Evolutionary conservation across 2,888 invertebrate species (phyloP), one percentile per base, ranked within the genome.

Genomic region (Troides aeacus): DNA sequence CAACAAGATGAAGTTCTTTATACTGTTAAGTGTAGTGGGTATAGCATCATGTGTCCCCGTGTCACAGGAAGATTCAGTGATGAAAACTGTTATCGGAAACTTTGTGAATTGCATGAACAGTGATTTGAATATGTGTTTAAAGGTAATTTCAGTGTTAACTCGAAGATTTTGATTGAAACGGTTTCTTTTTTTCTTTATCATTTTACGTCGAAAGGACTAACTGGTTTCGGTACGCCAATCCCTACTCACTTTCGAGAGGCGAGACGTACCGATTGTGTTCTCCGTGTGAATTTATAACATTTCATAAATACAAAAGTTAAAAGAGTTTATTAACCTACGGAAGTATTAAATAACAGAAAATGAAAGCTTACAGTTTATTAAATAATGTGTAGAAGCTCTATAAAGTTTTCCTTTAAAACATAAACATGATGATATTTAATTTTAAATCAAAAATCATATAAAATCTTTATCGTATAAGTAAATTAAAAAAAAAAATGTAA

Each of bases 71-170:
- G 87, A 89, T 58, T 84, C 87, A 75, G 87, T 89, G 81, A 70
- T 86, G 0, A 82, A 81, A 72, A 77, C 84, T 23, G 83, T 89
- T 73, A 74, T 86, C 30, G 84, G 83, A 63, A 89, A 84, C 74
- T 81, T 92, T 67, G 85, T 88, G 77, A 85, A 88, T 80, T 92
- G 91, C 80, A 82, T 85, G 75, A 88, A 89, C 74, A 89, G 88
- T 88, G 90, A 92, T 81, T 79, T 89, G 69, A 82, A 82, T 75
- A 79, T 89, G 81, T 92, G 92, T 69, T 77, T 90, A 71, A 92
- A 92, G 92, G 92, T 92, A 88, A 76, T 70, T 62, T 56, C 50
- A 70, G 70, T 69, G 68, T 57, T 58, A 50, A 60, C 24, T 58
- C n/a, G 36, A 58, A n/a, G 12, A 63, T 50, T 56, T 2, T 46